These are phyloP conservation scores for Neelides sp. DNA, from an alignment of 1,140 invertebrate species.

Conservation along the genomic window DNA sequence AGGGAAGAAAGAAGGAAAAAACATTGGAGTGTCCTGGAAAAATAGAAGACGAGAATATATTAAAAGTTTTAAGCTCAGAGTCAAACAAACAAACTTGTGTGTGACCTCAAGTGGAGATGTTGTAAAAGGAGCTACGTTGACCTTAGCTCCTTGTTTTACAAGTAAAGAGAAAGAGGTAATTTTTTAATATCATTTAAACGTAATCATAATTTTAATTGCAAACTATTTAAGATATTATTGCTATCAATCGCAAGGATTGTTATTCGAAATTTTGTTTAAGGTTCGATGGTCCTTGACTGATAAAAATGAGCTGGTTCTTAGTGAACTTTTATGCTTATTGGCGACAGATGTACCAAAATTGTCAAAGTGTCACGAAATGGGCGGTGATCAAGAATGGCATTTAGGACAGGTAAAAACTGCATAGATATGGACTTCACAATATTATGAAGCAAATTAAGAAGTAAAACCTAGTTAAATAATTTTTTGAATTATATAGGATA, in stretches of 20 bases:
- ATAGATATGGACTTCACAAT: slow-evolving; percentile 44
- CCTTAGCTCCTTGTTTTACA: no score
- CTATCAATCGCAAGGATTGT: not conserved
- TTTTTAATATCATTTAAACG: slow-evolving; percentile 46
- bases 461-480: not conserved
- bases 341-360: slow-evolving; percentile 52
- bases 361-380: slow-evolving; percentile 83
- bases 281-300: slow-evolving; percentile 69
- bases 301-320: slow-evolving; percentile 69
- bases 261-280: not conserved
- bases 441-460: slow-evolving; percentile 10
- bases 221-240: not conserved
- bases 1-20: slow-evolving; percentile 52
- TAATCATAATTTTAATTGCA: slow-evolving; percentile 11
- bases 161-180: slow-evolving; percentile 66
- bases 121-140: no score
- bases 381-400: slow-evolving; percentile 82
- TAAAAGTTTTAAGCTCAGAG: slow-evolving; percentile 44
- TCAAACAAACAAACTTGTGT: slow-evolving; percentile 57
- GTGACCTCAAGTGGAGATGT: no score
- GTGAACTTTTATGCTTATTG: slow-evolving; percentile 72
- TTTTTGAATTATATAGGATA: slow-evolving; percentile 40
- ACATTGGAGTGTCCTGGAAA: slow-evolving; percentile 43
- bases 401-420: no score
- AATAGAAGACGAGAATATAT: slow-evolving; percentile 30